Conservation (phyloP, 2,888 invertebrate genomes). For the Agrotis clavis region DNA sequence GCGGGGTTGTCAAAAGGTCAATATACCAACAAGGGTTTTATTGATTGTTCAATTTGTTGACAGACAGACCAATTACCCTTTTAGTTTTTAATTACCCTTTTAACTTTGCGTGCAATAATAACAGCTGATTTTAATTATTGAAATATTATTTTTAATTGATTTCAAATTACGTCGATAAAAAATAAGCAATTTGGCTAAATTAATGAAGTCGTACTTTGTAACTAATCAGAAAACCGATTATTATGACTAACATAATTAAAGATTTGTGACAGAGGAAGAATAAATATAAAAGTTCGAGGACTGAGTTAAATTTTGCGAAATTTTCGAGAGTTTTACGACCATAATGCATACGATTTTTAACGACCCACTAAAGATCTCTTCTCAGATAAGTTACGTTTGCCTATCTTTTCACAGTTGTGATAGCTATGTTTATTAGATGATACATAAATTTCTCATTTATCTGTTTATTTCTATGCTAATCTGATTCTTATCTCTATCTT, state of each 20-base stretch:
- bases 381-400: conserved; percentile 6
- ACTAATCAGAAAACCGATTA: not conserved
- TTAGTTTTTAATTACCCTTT: conserved; percentile 40
- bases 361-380: conserved; percentile 8
- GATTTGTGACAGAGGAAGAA: not conserved
- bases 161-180: not conserved
- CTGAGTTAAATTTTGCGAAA: not conserved
- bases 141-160: conserved; percentile 21
- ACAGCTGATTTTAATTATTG: conserved; percentile 44
- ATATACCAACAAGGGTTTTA: conserved; percentile 19
- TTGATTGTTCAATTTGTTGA: conserved; percentile 45
- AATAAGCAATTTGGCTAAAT: not conserved
- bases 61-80: conserved; percentile 44
- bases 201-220: not conserved
- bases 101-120: conserved; percentile 36
- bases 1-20: conserved; percentile 14
- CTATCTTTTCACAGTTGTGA: conserved; percentile 27
- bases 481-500: conserved; percentile 42
- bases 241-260: too few relatives aligned
- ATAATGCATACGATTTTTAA: conserved; percentile 12
- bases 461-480: conserved; percentile 50
- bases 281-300: conserved; percentile 2
- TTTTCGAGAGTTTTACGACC: not conserved
- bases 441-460: conserved; percentile 24
- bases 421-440: conserved; percentile 26